Base-by-base conservation (phyloP, 1,140 invertebrate genomes). In the Drosophila rhopaloa region DNA sequence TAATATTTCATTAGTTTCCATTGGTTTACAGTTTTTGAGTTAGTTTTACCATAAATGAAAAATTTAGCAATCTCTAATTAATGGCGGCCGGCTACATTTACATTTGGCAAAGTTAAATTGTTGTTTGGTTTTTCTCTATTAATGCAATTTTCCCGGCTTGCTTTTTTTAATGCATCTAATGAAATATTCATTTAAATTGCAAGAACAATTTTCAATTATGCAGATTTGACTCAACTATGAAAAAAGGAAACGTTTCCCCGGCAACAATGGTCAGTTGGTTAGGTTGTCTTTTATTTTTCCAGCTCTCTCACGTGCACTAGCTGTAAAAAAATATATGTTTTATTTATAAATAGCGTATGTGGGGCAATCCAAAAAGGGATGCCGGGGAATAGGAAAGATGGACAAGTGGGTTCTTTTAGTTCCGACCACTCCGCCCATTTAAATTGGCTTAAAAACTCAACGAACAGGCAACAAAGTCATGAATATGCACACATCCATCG, bases 391-490 rank as follows among this genome's bases (percentile, higher is more conserved):
- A 48, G 40, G 44, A 58, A 29, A 55, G 32, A 55, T 41, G 46
- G 55, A 60, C 50, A 67, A 75, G 44, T 55, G 50, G 46, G 24
- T 50, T 50, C 16, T n/a, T 53, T 48, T 47, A 38, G 35, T 37
- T 29, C 55, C 54, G 13, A 13, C 6, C 9, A 24, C 62, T 37
- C 29, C 63, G 58, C 62, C 78, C 82, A 68, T 78, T 89, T 77
- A 81, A 88, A 88, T 88, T 88, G 84, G 84, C 84, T 89, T 84
- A 81, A 89, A 88, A 89, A 88, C 80, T 73, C 84, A 77, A 84
- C 79, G 84, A 75, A 66, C 82, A 75, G 73, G 51, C 67, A 81
- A 78, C 79, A 82, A 63, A 75, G 73, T 85, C 82, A 85, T 85
- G 82, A 86, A 86, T 85, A 86, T 86, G 82, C 82, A 72, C 68